phyloP scores from a whole-genome alignment of 2,888 invertebrate genomes.

The Galerucella pusilla region DNA sequence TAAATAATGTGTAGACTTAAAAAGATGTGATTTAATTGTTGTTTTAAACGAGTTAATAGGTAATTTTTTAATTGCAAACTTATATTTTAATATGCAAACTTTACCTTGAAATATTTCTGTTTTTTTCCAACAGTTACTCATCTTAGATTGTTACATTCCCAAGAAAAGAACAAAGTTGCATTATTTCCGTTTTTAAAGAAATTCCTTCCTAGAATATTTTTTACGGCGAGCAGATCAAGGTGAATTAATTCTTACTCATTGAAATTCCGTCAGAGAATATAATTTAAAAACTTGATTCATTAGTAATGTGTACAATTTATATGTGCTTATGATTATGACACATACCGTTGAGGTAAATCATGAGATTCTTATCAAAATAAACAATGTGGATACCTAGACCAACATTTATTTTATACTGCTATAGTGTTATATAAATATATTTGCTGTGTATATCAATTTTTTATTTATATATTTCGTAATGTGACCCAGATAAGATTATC shows the following conservation, averaged over 20 bases:
- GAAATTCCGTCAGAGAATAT: background rate
- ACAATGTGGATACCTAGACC: background rate
- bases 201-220: background rate
- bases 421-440: background rate
- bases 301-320: background rate
- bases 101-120: too few relatives aligned
- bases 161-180: conserved; percentile 2
- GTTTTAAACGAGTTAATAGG: too few relatives aligned
- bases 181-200: background rate
- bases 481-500: conserved; percentile 13
- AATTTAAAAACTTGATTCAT: background rate
- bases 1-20: too few relatives aligned
- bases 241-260: background rate
- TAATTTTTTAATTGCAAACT: too few relatives aligned
- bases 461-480: conserved; percentile 15
- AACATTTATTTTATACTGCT: background rate
- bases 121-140: background rate
- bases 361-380: conserved; percentile 4
- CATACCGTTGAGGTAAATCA: background rate
- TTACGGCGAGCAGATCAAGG: background rate
- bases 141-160: background rate
- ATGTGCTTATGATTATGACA: background rate
- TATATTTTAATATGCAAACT: too few relatives aligned
- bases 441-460: background rate
- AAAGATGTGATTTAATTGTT: too few relatives aligned